phyloP scores from a whole-genome alignment of 53 echinoderm and acorn worm genomes.

The Zoroaster sp. region DNA sequence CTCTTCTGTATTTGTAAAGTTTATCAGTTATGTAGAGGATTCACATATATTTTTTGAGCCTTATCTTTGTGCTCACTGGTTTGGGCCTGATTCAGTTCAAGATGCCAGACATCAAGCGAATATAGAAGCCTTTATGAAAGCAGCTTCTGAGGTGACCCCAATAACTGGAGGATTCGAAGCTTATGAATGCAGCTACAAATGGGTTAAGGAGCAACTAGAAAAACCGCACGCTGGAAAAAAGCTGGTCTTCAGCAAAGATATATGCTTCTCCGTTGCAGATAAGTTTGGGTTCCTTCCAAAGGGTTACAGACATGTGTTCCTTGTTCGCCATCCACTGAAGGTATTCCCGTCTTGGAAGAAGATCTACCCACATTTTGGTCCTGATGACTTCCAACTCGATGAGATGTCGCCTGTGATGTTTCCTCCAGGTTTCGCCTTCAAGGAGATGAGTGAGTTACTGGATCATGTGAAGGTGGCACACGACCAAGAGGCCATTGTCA shows the following conservation, averaged over 20 bases:
- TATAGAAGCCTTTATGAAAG: neutral
- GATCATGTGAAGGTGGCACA: neutral
- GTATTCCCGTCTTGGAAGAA: conserved; percentile 32
- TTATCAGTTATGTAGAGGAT: neutral
- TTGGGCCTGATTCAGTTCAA: neutral
- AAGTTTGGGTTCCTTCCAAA: neutral
- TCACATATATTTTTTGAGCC: neutral
- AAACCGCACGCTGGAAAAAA: neutral
- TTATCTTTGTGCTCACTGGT: neutral
- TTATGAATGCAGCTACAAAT: neutral
- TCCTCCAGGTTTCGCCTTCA: conserved; percentile 10
- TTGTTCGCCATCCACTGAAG: conserved; percentile 29
- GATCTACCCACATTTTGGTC: neutral
- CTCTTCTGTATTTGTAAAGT: neutral
- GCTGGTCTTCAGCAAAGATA: conserved; percentile 32
- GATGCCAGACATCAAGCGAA: neutral
- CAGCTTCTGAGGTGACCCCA: neutral
- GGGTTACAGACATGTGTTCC: conserved; percentile 13
- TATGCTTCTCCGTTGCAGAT: neutral
- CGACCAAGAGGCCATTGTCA: conserved; percentile 27
- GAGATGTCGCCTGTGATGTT: neutral
- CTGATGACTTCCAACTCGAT: neutral
- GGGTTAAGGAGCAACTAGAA: conserved; percentile 48
- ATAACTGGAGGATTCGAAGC: neutral
- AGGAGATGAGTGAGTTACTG: neutral